These are phyloP conservation scores for Crematogaster levior DNA, from an alignment of 2,888 invertebrate species.

Conservation along the genomic window DNA sequence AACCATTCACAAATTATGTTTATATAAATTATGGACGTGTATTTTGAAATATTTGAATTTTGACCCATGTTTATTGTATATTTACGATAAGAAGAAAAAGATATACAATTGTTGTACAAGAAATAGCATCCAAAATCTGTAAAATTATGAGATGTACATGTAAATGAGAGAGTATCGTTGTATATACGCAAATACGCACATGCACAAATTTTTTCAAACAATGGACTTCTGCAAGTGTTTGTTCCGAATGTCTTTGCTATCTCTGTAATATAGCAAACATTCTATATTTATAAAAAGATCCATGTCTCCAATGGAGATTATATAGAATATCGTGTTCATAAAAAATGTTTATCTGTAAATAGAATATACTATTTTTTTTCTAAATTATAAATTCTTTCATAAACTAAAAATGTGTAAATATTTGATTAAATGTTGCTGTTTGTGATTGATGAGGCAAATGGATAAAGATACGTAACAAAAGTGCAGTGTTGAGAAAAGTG, in stretches of 20 bases:
- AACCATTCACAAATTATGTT: background rate
- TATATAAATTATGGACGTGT: slow-evolving; percentile 35
- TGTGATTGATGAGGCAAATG: background rate
- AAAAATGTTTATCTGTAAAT: background rate
- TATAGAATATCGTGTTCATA: background rate
- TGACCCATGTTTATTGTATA: slow-evolving; percentile 9
- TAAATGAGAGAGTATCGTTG: slow-evolving; percentile 52
- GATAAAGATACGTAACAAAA: background rate
- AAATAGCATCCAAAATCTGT: slow-evolving; percentile 5
- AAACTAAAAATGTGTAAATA: background rate
- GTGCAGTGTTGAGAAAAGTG: background rate
- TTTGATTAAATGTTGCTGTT: background rate
- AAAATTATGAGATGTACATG: slow-evolving; percentile 23
- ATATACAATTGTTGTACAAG: slow-evolving; percentile 23
- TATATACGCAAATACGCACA: slow-evolving; percentile 52
- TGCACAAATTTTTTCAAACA: slow-evolving; percentile 42
- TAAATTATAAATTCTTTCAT: background rate
- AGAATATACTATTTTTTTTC: background rate
- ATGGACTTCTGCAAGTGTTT: slow-evolving; percentile 21
- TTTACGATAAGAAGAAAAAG: slow-evolving; percentile 48
- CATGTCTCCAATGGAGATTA: background rate
- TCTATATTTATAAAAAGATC: background rate
- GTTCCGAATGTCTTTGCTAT: background rate
- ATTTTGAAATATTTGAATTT: slow-evolving; percentile 53
- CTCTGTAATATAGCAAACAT: background rate